Evolutionary conservation across 2,113 vertebrate genomes (phyloP).

Genomic region (Corythornis vintsioides): DNA sequence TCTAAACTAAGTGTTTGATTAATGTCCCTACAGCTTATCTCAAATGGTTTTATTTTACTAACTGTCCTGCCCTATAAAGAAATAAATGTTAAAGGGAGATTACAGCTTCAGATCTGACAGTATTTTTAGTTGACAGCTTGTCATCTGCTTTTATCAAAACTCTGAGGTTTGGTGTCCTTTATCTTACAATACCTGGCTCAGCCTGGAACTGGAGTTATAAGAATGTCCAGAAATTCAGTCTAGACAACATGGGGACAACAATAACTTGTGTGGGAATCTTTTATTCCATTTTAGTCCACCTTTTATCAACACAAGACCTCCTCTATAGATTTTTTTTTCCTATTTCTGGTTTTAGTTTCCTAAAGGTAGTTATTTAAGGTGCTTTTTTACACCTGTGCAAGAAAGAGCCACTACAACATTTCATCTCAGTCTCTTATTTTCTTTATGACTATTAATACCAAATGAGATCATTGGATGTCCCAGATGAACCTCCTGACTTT

Average conservation of each 20-base stretch:
- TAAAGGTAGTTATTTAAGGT: background rate
- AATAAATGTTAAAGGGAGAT: background rate
- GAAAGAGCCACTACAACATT: background rate
- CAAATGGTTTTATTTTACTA: background rate
- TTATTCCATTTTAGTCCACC: background rate
- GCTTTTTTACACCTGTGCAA: background rate
- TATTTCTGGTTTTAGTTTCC: background rate
- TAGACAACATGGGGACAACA: background rate
- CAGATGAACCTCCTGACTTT: conserved; percentile 18
- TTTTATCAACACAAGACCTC: background rate
- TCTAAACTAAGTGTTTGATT: background rate
- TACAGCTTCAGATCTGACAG: background rate
- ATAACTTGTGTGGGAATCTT: background rate
- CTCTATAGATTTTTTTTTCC: background rate
- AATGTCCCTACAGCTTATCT: background rate
- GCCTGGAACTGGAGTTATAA: background rate
- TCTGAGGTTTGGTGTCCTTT: background rate
- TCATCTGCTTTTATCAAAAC: background rate
- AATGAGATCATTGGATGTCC: background rate
- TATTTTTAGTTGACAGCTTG: background rate
- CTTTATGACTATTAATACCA: background rate
- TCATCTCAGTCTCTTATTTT: background rate
- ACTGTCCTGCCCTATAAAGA: background rate
- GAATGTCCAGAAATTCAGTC: background rate
- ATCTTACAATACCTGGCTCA: background rate